Percentiles rank a stretch among this genome's conserved stretches.
Conservation (phyloP, 2,888 invertebrate species). For the Macrophya alboannulata region DNA sequence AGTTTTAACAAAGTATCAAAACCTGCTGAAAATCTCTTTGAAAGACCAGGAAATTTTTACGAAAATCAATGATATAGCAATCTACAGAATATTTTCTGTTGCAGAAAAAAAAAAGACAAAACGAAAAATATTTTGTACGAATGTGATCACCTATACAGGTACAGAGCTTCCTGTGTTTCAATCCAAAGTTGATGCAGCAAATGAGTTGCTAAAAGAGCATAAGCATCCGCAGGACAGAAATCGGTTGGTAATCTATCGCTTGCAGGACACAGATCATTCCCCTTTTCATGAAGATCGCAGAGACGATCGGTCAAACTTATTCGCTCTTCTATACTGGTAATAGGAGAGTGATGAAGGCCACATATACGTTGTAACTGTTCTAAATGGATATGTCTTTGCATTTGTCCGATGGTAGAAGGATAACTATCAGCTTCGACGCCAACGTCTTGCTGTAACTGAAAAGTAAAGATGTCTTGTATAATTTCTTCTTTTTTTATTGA, state of each 20-base stretch:
- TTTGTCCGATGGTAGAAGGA: constrained; percentile 83
- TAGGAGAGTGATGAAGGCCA: constrained; percentile 83
- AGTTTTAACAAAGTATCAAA: constrained; percentile 48
- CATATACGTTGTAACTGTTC: constrained; percentile 89
- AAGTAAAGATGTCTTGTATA: background rate
- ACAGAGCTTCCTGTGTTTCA: constrained; percentile 79
- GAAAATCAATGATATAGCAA: too few relatives aligned
- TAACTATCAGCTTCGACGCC: constrained; percentile 74
- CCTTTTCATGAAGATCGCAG: constrained; percentile 74
- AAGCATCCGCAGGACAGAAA: constrained; percentile 90
- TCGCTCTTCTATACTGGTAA: constrained; percentile 70
- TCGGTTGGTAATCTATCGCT: constrained; percentile 85
- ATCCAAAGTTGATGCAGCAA: constrained; percentile 83
- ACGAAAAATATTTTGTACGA: background rate
- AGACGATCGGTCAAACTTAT: constrained; percentile 72
- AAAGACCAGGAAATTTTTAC: background rate
- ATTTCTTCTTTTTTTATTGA: constrained; percentile 37
- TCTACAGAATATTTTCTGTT: background rate
- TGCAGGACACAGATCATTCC: constrained; percentile 75
- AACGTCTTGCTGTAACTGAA: constrained; percentile 74
- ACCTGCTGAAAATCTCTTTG: constrained; percentile 36
- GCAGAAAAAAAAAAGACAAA: constrained; percentile 38
- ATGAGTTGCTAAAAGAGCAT: constrained; percentile 90
- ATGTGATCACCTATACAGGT: constrained; percentile 74
- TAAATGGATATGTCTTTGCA: constrained; percentile 92